Evolutionary conservation across 1,140 invertebrate genomes (phyloP).

Genomic region (Dreissena rostriformis): DNA sequence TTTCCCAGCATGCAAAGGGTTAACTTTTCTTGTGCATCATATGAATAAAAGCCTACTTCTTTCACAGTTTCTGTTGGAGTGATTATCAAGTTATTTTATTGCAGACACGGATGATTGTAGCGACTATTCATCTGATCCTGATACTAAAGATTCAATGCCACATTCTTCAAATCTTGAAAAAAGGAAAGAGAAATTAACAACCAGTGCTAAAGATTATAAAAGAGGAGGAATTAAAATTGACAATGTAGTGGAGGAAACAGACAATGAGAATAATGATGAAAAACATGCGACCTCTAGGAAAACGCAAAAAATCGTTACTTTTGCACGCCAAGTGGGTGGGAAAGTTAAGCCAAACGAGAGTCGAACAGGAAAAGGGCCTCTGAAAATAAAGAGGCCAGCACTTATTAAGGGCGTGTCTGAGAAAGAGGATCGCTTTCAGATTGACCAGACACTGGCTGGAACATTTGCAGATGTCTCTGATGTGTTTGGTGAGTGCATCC

Average conservation of each 20-base stretch:
- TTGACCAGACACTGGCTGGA: conserved; percentile 34
- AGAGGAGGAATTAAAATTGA: neutral
- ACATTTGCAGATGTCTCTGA: conserved; percentile 59
- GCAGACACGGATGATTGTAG: no score
- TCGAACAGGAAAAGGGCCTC: conserved; percentile 29
- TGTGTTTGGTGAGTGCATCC: conserved; percentile 60
- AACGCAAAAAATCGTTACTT: conserved; percentile 5
- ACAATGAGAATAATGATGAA: neutral
- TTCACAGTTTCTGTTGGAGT: no score
- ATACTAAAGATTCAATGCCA: neutral
- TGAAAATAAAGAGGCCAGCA: neutral
- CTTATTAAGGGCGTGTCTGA: conserved; percentile 23
- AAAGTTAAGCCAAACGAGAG: conserved; percentile 30
- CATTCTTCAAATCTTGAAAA: neutral
- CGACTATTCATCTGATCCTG: no score
- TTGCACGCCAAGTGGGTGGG: neutral
- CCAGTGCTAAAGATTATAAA: conserved; percentile 15
- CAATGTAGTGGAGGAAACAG: no score
- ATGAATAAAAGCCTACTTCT: no score
- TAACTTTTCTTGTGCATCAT: no score
- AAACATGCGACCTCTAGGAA: neutral
- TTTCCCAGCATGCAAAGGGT: no score
- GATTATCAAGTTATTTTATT: no score
- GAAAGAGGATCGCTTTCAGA: conserved; percentile 4
- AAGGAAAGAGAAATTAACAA: neutral